Base-by-base conservation (phyloP, 2,888 invertebrate species). In the Lymantria dispar region DNA sequence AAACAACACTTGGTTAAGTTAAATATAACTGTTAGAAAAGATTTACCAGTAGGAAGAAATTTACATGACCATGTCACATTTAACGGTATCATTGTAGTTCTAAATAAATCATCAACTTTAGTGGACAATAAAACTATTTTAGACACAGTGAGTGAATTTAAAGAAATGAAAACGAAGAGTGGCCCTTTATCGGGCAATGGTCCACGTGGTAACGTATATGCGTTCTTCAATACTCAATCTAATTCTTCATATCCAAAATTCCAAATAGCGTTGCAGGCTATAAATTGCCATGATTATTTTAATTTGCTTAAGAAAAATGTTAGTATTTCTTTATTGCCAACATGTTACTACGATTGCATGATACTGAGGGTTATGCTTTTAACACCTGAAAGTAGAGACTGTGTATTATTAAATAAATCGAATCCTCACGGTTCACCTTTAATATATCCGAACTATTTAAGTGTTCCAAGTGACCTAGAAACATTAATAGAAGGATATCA, bases 401-500 rank as follows among this genome's bases (percentile, higher is more conserved):
- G 83, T 12, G 56, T 95, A 0, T 68, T 80, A 30, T 77, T 97
- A 0, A 94, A 94, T 65, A 80, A 89, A 0, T 91, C 92, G 0
- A 92, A 97, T 81, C 96, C 96, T 0, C 88, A 92, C 65, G 94
- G 94, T 0, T 85, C 92, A 38, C 97, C 97, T 0, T 70, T 94
- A 22, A 92, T 97, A 45, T 93, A 94, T 65, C 93, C 96, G 0
- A 94, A 93, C 51, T 94, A 93, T 48, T 94, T 94, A 51, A 85
- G 79, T 0, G 91, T 93, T 38, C 81, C 92, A 42, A 85, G 91
- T 0, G 96, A 96, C 72, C 61, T 94, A 0, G 72, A 89, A 12
- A 85, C 92, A 2, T 73, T 95, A 48, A 78, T 94, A 0, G 92
- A 92, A 68, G 94, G 94, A 0, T 87, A 94, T 8, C 91, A 91